Base-by-base conservation (phyloP, 2,113 vertebrate genomes). In the Colaptes auratus region DNA sequence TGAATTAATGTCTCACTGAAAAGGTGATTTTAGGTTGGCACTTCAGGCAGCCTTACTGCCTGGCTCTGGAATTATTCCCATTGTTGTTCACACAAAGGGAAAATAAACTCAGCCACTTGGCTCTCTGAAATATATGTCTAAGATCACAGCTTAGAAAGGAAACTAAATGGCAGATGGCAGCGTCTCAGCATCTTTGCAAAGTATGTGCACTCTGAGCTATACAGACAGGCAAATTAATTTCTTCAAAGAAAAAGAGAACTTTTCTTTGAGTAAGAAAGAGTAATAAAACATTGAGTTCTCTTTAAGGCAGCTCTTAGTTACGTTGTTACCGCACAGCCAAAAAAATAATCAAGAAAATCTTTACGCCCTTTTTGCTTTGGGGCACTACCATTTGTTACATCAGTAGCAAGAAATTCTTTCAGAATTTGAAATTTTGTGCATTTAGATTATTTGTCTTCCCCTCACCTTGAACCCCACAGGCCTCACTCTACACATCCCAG, bases 1-100 rank as follows among this genome's bases (percentile, higher is more conserved):
- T 72, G 44, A 97, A 96, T 96, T 95, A 96, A 92, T 91, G 85
- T 56, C 84, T 96, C 4, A 3, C 65, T 92, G 88, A 92, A 93
- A 91, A 53, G 77, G 86, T 91, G 94, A 95, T 81, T 58, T 85
- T 86, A 77, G 93, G 61, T 86, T 97, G 95, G 74, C 88, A 94
- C 88, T 93, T 97, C 73, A 85, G 44, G 59, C 50, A 82, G 66
- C 86, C 89, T 90, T 90, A 52, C 78, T 94, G 91, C 82, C 86
- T 94, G 81, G 44, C 55, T 95, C 87, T 91, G 70, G 64, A 96
- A 96, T 95, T 92, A 88, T 82, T 95, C 82, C 72, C 86, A 94
- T 92, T 92, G 83, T 95, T 86, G 80, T 93, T 92, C 79, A 63
- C 88, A 90, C 81, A 94, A 95, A 96, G 65, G 70, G 56, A 90